A percentile compares a stretch with the other conserved stretches of the same genome.
These are phyloP conservation scores for Rhagoletis pomonella DNA, from an alignment of 1,140 invertebrate species.

Conservation along the genomic window DNA sequence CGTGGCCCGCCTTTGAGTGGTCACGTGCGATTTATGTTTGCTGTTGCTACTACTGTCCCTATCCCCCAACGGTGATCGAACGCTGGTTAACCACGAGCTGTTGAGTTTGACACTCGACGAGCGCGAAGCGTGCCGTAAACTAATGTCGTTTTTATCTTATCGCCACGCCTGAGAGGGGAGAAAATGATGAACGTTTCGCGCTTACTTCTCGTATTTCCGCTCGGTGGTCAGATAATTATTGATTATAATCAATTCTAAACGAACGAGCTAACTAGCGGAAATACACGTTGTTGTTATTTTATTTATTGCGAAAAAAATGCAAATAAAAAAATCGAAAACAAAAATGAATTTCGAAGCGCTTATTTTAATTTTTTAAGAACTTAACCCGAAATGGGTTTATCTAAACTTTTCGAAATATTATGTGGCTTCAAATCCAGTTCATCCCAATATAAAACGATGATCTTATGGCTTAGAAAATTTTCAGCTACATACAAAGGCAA, in stretches of 20 bases:
- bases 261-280: neutral
- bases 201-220: neutral
- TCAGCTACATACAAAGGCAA: no score
- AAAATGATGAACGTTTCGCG: neutral
- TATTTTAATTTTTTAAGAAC: no score
- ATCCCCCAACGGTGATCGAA: neutral
- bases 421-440: no score
- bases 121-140: slow-evolving; percentile 37
- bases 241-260: neutral
- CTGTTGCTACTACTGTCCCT: neutral
- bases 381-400: no score
- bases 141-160: slow-evolving; percentile 33
- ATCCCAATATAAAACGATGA: no score
- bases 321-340: no score
- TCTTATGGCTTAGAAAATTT: no score
- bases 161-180: neutral
- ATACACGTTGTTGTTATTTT: neutral
- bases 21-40: slow-evolving; percentile 16
- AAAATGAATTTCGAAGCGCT: no score
- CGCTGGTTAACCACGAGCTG: neutral
- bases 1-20: neutral
- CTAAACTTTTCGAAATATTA: no score
- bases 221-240: slow-evolving; percentile 1
- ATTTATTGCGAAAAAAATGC: neutral
- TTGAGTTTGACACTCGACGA: slow-evolving; percentile 13